Evolutionary conservation across 2,888 invertebrate genomes (phyloP), one percentile per base, ranked within the genome.

Genomic region (Oxytorus armatus): DNA sequence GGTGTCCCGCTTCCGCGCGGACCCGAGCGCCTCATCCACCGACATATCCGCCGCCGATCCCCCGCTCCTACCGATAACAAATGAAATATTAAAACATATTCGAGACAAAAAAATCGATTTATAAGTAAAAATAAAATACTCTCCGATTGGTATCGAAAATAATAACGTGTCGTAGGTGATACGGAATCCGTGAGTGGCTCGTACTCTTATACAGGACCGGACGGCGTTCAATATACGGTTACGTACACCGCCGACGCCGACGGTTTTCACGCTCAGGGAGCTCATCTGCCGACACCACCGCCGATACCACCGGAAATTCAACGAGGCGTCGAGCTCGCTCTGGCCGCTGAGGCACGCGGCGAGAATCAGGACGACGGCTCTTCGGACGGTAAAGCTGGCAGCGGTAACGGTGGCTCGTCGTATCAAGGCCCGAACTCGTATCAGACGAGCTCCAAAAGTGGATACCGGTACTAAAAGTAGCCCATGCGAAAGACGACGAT

Each of bases 221-320:
- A 90, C 63, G 90, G 90, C 7, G 85, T 87, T 16, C 86, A 88
- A 29, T 90, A 90, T 57, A 87, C 89, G 23, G 84, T 90, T 29
- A 88, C 82, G 4, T 90, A 90, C 68, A 90, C 90, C 18, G 90
- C 90, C 11, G 90, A 90, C 51, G 90, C 89, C 53, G 85, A 88
- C 42, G 90, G 90, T 5, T 90, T 90, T 77, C 90, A 89, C 59
- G 85, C 90, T 0, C 59, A 83, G 21, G 90, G 90, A 3, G 89
- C 88, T 5, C 90, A 90, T 82, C 81, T 90, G 4, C 90, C 90
- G 1, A 90, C 90, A 0, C 89, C 90, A 8, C 90, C 90, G n/a
- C 90, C 90, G 8, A 90, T 90, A 0, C 90, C 90, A 0, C 90
- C 90, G 0, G 90, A 90, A 80, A 90, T 90, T 63, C 90, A 89